Conservation (phyloP, 2,113 vertebrate species). For the Aspidoscelis tigris region DNA sequence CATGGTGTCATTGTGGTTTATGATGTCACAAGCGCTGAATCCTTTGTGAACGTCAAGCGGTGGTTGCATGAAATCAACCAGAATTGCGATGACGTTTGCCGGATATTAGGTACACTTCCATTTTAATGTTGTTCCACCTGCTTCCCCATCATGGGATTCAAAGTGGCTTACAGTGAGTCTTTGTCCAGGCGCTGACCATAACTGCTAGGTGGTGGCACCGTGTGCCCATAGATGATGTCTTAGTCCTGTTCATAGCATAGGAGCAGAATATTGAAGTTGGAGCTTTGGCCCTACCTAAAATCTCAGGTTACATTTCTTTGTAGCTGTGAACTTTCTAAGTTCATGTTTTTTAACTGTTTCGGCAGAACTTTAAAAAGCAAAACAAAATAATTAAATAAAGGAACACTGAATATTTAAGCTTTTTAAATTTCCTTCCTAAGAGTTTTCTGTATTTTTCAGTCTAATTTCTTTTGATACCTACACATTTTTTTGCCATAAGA, state of each 20-base stretch:
- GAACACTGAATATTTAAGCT: too few relatives aligned
- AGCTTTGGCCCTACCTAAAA: not conserved
- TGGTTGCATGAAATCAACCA: constrained; percentile 99
- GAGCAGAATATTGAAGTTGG: too few relatives aligned
- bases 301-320: not conserved
- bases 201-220: not conserved
- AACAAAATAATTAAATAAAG: too few relatives aligned
- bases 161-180: too few relatives aligned
- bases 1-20: constrained; percentile 98
- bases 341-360: too few relatives aligned
- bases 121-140: too few relatives aligned
- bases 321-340: not conserved
- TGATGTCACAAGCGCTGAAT: constrained; percentile 96
- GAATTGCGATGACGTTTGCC: constrained; percentile 97
- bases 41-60: constrained; percentile 98
- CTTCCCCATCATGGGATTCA: too few relatives aligned
- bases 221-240: too few relatives aligned
- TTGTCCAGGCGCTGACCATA: too few relatives aligned
- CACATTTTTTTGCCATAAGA: too few relatives aligned
- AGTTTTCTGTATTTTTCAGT: not conserved
- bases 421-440: not conserved
- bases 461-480: not conserved
- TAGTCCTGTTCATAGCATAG: too few relatives aligned
- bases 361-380: too few relatives aligned
- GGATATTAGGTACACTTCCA: constrained; percentile 90